Percentiles rank a stretch among this genome's conserved stretches.
phyloP scores from a whole-genome alignment of 2,888 invertebrate genomes.

The Lochmaea capreae region DNA sequence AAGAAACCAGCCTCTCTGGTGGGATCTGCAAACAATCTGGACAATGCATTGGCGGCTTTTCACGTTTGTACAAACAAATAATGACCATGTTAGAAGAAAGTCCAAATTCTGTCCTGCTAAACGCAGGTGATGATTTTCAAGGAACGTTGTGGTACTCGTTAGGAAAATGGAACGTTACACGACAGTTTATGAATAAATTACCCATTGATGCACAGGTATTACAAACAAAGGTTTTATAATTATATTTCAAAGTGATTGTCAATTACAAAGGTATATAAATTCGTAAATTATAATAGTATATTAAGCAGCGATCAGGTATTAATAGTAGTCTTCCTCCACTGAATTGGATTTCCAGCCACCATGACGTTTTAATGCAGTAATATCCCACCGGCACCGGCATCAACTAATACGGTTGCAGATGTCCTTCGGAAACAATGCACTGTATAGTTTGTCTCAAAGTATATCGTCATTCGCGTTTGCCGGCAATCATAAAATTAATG shows the following conservation, averaged over 20 bases:
- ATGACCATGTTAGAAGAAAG: slow-evolving; percentile 63
- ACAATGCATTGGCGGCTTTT: slow-evolving; percentile 77
- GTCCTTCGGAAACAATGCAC: too few relatives aligned
- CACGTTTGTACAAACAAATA: slow-evolving; percentile 73
- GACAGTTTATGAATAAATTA: slow-evolving; percentile 79
- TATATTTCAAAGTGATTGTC: background rate
- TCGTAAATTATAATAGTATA: too few relatives aligned
- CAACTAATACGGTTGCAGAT: too few relatives aligned
- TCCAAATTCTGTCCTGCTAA: slow-evolving; percentile 75
- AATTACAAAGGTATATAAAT: too few relatives aligned
- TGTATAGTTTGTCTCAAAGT: too few relatives aligned
- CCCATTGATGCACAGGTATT: slow-evolving; percentile 82
- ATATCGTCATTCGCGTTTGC: too few relatives aligned
- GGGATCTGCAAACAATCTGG: slow-evolving; percentile 57
- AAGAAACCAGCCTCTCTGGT: slow-evolving; percentile 69
- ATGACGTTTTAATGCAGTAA: too few relatives aligned
- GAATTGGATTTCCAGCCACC: too few relatives aligned
- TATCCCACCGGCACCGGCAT: too few relatives aligned
- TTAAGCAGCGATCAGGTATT: too few relatives aligned
- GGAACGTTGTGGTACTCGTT: slow-evolving; percentile 87
- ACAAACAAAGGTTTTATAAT: slow-evolving; percentile 37
- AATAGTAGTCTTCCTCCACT: too few relatives aligned
- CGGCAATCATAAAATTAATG: too few relatives aligned
- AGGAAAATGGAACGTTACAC: slow-evolving; percentile 78
- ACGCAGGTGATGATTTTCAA: slow-evolving; percentile 87